These are phyloP conservation scores for Lagenorhynchus albirostris DNA, from an alignment of 2,113 vertebrate species.

Conservation along the genomic window DNA sequence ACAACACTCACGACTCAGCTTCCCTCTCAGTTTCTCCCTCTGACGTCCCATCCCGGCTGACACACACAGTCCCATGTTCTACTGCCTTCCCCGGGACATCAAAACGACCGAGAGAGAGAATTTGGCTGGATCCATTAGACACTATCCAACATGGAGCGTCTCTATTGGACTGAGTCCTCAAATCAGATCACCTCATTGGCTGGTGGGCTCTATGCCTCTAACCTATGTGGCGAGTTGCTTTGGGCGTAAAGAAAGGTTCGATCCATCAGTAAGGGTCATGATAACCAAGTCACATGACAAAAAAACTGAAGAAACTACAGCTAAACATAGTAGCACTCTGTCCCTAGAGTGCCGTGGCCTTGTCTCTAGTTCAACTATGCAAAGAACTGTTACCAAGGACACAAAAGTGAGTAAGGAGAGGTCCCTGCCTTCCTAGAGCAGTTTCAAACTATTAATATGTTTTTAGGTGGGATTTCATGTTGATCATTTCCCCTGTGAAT, in stretches of 20 bases:
- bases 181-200: neutral
- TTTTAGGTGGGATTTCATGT: neutral
- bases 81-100: neutral
- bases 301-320: neutral
- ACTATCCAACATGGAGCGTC: neutral
- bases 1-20: neutral
- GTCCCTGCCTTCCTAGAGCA: neutral
- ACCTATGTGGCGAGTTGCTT: neutral
- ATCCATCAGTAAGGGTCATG: neutral
- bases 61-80: neutral
- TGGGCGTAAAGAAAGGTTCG: neutral
- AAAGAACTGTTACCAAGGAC: neutral
- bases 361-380: neutral
- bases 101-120: neutral
- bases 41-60: neutral
- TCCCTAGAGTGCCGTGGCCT: neutral
- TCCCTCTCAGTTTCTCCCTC: neutral
- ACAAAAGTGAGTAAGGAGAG: neutral
- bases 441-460: neutral
- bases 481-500: neutral
- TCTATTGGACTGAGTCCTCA: neutral
- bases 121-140: neutral
- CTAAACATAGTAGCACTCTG: neutral
- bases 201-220: neutral
- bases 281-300: neutral